These are phyloP conservation scores for Pteromalus puparum DNA, from an alignment of 1,140 invertebrate genomes.

Conservation along the genomic window DNA sequence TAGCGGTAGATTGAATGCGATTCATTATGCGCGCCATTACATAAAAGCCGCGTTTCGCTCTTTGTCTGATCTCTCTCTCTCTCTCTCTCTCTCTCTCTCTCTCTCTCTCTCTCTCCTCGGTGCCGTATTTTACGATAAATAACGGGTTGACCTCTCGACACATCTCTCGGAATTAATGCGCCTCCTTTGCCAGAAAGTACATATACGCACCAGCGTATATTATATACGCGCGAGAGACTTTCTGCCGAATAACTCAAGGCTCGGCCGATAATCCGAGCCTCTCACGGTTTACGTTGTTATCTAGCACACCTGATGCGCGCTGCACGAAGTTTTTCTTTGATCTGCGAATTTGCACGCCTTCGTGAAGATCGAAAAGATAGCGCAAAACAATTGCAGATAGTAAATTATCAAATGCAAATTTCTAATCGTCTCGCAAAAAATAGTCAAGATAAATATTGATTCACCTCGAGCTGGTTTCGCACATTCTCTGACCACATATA, in stretches of 20 bases:
- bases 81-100: slow-evolving; percentile 3
- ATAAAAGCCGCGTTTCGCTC: slow-evolving; percentile 60
- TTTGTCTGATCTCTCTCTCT: slow-evolving; percentile 7
- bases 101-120: slow-evolving; percentile 45
- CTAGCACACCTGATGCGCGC: too few species aligned
- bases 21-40: slow-evolving; percentile 62
- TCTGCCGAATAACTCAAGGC: background rate
- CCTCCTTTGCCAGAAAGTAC: slow-evolving; percentile 58
- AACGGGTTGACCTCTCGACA: slow-evolving; percentile 66
- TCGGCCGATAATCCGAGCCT: background rate
- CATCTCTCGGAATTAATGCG: slow-evolving; percentile 61
- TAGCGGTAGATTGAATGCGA: slow-evolving; percentile 62
- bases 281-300: too few species aligned
- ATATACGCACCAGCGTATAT: slow-evolving; percentile 51
- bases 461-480: too few species aligned
- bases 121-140: slow-evolving; percentile 68
- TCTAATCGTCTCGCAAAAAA: too few species aligned
- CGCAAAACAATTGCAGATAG: too few species aligned
- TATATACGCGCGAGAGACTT: background rate
- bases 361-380: too few species aligned
- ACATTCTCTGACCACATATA: too few species aligned
- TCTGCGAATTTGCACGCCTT: background rate
- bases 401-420: too few species aligned
- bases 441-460: too few species aligned
- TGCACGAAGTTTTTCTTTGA: background rate